These are phyloP conservation scores for Mercenaria mercenaria DNA, from an alignment of 1,140 invertebrate species.

Conservation along the genomic window DNA sequence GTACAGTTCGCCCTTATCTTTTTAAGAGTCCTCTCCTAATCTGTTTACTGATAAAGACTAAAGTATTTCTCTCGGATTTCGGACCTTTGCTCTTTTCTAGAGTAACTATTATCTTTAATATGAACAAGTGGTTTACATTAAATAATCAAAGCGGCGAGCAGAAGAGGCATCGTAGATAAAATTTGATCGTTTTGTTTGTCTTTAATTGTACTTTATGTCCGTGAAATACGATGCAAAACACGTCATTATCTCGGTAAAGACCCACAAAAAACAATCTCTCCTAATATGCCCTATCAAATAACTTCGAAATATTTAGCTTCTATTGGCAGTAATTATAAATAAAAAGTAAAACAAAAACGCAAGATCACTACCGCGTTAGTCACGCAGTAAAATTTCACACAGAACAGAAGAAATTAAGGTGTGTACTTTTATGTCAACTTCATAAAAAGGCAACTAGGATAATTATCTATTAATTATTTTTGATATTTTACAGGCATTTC, in stretches of 20 bases:
- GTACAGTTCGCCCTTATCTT: slow-evolving; percentile 40
- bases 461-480: too few species aligned
- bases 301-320: background rate
- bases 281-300: background rate
- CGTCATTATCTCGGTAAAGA: background rate
- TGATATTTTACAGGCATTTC: too few species aligned
- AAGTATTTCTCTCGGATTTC: slow-evolving; percentile 53
- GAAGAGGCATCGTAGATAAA: slow-evolving; percentile 24
- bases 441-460: too few species aligned
- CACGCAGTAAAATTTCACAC: too few species aligned
- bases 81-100: slow-evolving; percentile 42
- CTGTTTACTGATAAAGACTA: slow-evolving; percentile 16
- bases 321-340: too few species aligned
- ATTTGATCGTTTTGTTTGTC: slow-evolving; percentile 24
- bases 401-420: too few species aligned
- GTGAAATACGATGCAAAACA: slow-evolving; percentile 2
- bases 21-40: slow-evolving; percentile 34
- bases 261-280: background rate
- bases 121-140: slow-evolving; percentile 30
- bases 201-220: slow-evolving; percentile 53
- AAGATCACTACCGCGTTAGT: too few species aligned
- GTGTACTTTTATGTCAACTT: too few species aligned
- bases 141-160: background rate
- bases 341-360: too few species aligned
- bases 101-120: slow-evolving; percentile 10